phyloP scores from a whole-genome alignment of 2,888 invertebrate genomes.

The Bellardia bayeri region DNA sequence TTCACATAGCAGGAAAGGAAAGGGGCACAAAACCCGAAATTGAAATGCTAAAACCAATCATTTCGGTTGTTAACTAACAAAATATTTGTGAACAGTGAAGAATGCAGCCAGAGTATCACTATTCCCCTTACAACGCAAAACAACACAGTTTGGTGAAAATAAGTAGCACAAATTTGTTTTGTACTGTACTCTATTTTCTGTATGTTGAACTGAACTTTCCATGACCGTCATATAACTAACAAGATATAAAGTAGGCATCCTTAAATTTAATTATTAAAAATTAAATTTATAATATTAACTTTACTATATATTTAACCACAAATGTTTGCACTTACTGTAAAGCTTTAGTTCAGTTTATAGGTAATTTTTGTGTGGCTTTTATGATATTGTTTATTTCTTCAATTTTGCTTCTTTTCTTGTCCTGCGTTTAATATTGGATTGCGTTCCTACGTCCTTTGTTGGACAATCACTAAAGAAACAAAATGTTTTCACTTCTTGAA shows the following conservation, averaged over 20 bases:
- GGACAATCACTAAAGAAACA: slow-evolving; percentile 38
- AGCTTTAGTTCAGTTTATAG: background rate
- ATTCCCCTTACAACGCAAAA: background rate
- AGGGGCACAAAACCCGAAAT: slow-evolving; percentile 8
- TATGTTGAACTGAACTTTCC: too few species aligned
- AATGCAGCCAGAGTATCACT: background rate
- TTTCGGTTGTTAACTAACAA: slow-evolving; percentile 41
- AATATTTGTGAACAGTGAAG: slow-evolving; percentile 21
- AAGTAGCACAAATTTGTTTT: background rate
- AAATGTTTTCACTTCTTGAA: slow-evolving; percentile 54
- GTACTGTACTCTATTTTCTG: too few species aligned
- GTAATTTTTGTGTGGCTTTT: slow-evolving; percentile 33
- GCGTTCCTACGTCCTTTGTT: background rate
- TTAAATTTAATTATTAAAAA: too few species aligned
- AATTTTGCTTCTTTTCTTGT: background rate
- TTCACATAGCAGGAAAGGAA: background rate
- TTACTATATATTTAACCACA: too few species aligned
- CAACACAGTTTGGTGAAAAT: background rate
- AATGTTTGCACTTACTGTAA: background rate
- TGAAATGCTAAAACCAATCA: slow-evolving; percentile 56
- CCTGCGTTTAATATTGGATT: background rate
- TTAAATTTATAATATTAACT: too few species aligned
- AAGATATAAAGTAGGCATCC: too few species aligned
- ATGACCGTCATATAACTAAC: too few species aligned
- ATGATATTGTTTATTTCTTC: background rate